phyloP scores from a whole-genome alignment of 2,113 vertebrate species.

The Nothocercus julius region DNA sequence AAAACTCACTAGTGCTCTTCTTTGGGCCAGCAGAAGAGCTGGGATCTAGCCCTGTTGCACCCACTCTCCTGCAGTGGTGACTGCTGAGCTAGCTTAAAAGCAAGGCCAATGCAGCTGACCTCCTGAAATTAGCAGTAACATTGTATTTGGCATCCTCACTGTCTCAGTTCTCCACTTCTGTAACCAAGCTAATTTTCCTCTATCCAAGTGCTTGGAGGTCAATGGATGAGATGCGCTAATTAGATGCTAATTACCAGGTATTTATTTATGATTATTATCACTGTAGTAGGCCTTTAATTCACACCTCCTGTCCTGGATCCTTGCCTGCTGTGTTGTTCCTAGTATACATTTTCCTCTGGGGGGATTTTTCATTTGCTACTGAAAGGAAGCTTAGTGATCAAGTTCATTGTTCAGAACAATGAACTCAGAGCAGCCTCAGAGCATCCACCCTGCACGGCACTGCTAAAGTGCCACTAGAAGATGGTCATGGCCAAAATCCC shows the following conservation, averaged over 20 bases:
- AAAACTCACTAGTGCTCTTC: fast-evolving
- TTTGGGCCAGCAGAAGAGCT: neutral
- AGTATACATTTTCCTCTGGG: conserved; percentile 2
- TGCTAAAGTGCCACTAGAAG: neutral
- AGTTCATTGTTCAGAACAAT: neutral
- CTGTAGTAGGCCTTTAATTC: conserved; percentile 51
- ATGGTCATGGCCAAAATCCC: neutral
- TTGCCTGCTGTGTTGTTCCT: conserved; percentile 3
- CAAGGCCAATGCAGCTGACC: neutral
- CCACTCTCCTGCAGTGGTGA: fast-evolving
- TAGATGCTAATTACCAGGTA: conserved; percentile 50
- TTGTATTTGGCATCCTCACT: neutral
- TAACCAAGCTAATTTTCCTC: neutral
- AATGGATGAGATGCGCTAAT: conserved; percentile 49
- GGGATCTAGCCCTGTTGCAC: neutral
- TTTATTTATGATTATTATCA: conserved; percentile 65
- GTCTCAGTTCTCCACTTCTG: neutral
- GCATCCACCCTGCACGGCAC: neutral
- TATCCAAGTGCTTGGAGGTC: conserved; percentile 49
- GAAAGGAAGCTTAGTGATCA: neutral
- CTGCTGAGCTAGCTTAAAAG: neutral
- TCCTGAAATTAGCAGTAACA: neutral
- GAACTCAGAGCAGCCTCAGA: neutral
- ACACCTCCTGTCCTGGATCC: conserved; percentile 51
- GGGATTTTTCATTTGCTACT: neutral